phyloP scores from a whole-genome alignment of 2,797 vertebrate species.

The Setipinna tenuifilis region DNA sequence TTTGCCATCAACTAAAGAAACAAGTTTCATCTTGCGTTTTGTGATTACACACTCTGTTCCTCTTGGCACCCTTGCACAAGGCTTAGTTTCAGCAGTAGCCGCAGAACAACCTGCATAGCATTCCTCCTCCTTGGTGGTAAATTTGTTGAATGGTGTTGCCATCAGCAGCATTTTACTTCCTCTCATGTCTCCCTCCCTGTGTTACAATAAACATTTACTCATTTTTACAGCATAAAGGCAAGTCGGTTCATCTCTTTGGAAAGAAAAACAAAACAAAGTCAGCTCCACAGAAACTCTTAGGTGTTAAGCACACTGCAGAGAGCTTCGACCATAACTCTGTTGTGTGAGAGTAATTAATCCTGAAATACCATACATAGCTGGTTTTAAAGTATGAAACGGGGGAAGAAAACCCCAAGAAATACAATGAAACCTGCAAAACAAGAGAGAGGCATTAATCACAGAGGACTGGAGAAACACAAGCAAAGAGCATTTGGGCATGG shows the following conservation, averaged over 20 bases:
- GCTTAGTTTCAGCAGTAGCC: neutral
- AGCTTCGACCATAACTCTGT: neutral
- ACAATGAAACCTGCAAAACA: neutral
- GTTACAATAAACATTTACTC: slow-evolving; percentile 21
- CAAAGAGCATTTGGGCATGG: neutral
- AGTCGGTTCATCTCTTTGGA: neutral
- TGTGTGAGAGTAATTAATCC: neutral
- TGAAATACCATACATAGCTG: neutral
- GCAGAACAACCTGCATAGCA: neutral
- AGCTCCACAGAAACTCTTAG: neutral
- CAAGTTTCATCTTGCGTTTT: neutral
- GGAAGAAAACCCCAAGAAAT: too few relatives aligned
- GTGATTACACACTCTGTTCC: neutral
- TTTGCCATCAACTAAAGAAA: neutral
- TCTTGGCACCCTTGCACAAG: neutral
- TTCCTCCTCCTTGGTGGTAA: neutral
- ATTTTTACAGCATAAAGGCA: neutral
- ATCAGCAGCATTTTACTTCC: neutral
- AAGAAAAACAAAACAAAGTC: neutral
- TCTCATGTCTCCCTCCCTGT: neutral
- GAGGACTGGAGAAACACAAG: neutral
- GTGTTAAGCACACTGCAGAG: neutral
- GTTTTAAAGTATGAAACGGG: neutral
- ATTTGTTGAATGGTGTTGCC: neutral
- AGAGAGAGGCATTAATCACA: neutral